Base-by-base conservation (phyloP, 2,113 vertebrate species). In the Paracanthobrama guichenoti region DNA sequence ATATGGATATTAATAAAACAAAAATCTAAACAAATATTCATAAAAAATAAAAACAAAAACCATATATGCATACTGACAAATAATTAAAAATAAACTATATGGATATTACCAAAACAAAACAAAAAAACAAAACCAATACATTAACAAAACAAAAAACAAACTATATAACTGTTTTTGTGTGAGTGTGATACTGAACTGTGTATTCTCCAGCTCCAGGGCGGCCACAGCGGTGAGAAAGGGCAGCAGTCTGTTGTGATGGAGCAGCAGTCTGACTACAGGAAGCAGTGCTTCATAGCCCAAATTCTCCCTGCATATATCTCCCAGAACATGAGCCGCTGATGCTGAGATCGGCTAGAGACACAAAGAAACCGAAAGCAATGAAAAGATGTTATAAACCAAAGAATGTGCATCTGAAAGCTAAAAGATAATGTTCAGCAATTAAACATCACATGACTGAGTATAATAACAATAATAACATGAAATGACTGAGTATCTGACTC, bases 301-400 rank as follows among this genome's bases (percentile, higher is more conserved):
- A 57, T 22, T 71, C 92, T 98, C 98, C 89, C 96, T 92, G 92
- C 96, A 98, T 77, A 98, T 94, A 90, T 99, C 97, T 85, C 97
- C 96, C 92, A 99, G 90, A 91, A 99, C 97, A 91, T 98, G 97
- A 76, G 96, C 97, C 90, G 96, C 95, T 81, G 98, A 98, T 14
- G 98, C 96, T 53, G 98, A 99, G 92, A 99, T 94, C 0, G 97
- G 97, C 97, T 99, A 81, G 26, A 72, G n/a, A 66, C 14, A 81
- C 13, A 84, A 18, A 76, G 22, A 55, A 42, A 71, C 53, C 53
- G 6, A 7, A 55, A 55, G 2, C 53, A 14, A 76, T 12, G 4
- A 35, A 55, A 26, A 69, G 4, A 74, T 6, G 11, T 35, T 35
- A 59, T 24, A 18, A 10, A 35, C 31, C 4, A 67, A 18, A n/a